Evolutionary conservation across 2,797 vertebrate species (phyloP), one percentile per base, ranked within the genome.

Genomic region (Pantherophis alleghaniensis): DNA sequence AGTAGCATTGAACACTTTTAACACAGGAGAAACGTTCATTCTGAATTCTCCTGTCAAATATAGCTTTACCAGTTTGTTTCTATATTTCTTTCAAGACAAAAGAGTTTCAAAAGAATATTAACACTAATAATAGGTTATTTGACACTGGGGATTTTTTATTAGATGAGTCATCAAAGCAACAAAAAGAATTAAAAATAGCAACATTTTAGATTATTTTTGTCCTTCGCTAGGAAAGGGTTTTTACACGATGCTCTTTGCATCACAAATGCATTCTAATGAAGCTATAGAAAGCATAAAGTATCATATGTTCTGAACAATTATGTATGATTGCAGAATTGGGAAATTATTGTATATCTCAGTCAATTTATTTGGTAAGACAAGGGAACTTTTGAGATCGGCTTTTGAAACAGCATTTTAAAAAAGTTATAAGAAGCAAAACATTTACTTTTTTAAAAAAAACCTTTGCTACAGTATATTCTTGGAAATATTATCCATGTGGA

Each of bases 71-170:
- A 69, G 88, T 91, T 60, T 0, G 1, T 93, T 93, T 91, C 92
- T 61, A 83, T 94, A 94, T 88, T 93, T 94, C 91, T 92, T 94
- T 92, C 59, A 42, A 93, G 92, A 93, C 92, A 95, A 88, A 90
- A 91, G 60, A 83, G 47, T 61, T 94, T 96, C 92, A 91, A 95
- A 95, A 94, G 94, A 95, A 96, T 95, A 89, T 91, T 95, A 42
- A 90, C 94, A 93, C 93, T 94, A 93, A 92, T 92, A 93, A 94
- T 79, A 86, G 91, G 94, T 86, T 55, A 86, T 89, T 95, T 93
- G 91, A 92, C 91, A 93, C 59, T 94, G 87, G 93, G 94, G 13
- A 2, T 51, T 16, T 94, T 94, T 90, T 94, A 91, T 94, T 92
- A 93, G 91, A 89, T 91, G 93, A 95, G 96, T 94, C 95, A 95